Base-by-base conservation (phyloP, 2,888 invertebrate species). In the Mamestra brassicae region DNA sequence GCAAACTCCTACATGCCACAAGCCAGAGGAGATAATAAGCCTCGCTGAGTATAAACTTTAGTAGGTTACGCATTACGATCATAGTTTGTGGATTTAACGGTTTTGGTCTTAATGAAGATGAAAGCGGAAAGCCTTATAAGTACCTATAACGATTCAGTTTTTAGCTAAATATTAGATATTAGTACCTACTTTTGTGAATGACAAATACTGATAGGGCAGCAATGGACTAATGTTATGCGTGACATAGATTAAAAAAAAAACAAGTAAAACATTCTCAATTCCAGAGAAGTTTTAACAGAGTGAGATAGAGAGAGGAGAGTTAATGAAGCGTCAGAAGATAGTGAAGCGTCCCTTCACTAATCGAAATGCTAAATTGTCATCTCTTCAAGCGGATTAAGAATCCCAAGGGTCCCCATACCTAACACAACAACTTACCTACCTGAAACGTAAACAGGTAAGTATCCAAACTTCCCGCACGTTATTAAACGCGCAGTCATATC, bases 401-500 rank as follows among this genome's bases (percentile, higher is more conserved):
- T 13, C 76, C 55, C 58, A 64, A 76, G 63, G 57, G 36, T 66
- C 52, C 55, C n/a, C n/a, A 38, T 81, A 63, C 55, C 55, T 74
- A 74, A 62, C 50, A 74, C 26, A 70, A 63, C 57, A 69, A 63
- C 63, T 15, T 71, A 61, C 61, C 47, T 73, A 67, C 64, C 73
- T 60, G 52, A 76, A 70, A 71, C 57, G 57, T 79, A 67, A 78
- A 69, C 83, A 81, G 79, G 78, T 77, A 80, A 65, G 76, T 64
- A 76, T 71, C 74, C 67, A 83, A 80, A 79, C 81, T 81, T 71
- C 77, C 80, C 74, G 58, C 79, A 74, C 72, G 81, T 80, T 87
- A 87, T 85, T 87, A 86, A 88, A 85, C 83, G 84, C 84, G 83
- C 85, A 88, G 85, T 85, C 85, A 88, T 90, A 91, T 89, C 89